Base-by-base conservation (phyloP, 2,888 invertebrate genomes). In the Ceriagrion tenellum region DNA sequence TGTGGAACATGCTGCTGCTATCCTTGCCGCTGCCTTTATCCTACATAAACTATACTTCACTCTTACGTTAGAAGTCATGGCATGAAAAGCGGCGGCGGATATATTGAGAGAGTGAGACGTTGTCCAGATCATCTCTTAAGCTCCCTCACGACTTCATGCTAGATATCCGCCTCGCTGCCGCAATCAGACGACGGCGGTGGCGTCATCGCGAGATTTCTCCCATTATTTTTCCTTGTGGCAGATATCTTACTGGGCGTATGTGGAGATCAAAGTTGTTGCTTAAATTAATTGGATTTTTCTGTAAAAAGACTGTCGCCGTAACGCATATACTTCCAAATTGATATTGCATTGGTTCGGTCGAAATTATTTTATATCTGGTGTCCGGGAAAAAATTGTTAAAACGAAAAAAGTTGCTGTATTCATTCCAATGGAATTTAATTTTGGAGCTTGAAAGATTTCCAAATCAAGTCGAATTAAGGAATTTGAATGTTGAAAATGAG, bases 101-200 rank as follows among this genome's bases (percentile, higher is more conserved):
- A 69, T 47, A 47, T 47, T 69, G 81, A 81, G 30, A 81, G 81
- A 35, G 81, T 81, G 35, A 81, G 91, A 91, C 63, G 63, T 63
- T 91, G 63, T 91, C 91, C 91, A 91, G 91, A 91, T 63, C 91
- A 81, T 81, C 81, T 81, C 81, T 81, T 59, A 81, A 81, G 81
- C 81, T 35, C 81, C 40, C 63, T 91, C 26, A 91, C 63, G 35
- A 47, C 55, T 12, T 55, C 89, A 3, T 40, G 35, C 26, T 40
- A 81, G 81, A 35, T 81, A 3, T 81, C 30, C 81, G 35, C 35
- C 81, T 35, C 35, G 35, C 89, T n/a, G n/a, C n/a, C 20, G 47
- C 20, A 40, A 40, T 3, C 88, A 59, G 23, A 18, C 23, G 6
- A 23, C 8, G 88, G 40, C 18, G 47, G n/a, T 23, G 55, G 13